Base-by-base conservation (phyloP, 2,888 invertebrate genomes). In the Matsumyia berberina region DNA sequence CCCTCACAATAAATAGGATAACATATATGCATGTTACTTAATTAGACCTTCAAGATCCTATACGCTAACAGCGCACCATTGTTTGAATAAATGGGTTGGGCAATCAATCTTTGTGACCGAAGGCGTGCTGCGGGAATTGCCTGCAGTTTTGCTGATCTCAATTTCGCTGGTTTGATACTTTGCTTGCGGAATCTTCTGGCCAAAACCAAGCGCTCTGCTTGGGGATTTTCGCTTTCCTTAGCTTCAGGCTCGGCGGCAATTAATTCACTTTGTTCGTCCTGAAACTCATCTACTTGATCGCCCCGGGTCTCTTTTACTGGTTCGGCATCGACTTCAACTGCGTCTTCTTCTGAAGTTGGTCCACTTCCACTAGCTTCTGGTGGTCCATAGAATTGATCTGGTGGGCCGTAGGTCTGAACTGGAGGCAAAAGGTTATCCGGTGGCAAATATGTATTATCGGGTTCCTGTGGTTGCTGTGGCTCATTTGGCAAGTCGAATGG, bases 401-500 rank as follows among this genome's bases (percentile, higher is more conserved):
- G 83, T 49, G 79, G 57, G 42, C 83, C 78, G 44, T 83, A 79
- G 9, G 83, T 69, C 12, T 79, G 31, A 8, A 44, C 79, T 58
- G 83, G 83, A 0, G 85, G 78, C 24, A 64, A 12, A 0, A 78
- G 73, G 12, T 42, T 74, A 6, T 80, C 85, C 33, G 85, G 85
- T 9, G 85, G 85, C 15, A 85, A 9, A 24, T 85, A 85, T 9
- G 85, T 85, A 12, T 80, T 79, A 29, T 74, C 80, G 2, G 78
- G 79, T 42, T 78, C 37, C 5, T 70, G 46, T 33, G 70, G 58
- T 53, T 76, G 57, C 2, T 69, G 76, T 49, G 66, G 66, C 49
- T 72, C 83, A 29, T 69, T 85, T 8, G 83, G 83, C 31, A 85
- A 53, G 8, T 85, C 78, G 7, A 85, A 85, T 24, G 79, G 83